Evolutionary conservation across 2,888 invertebrate species (phyloP).

Genomic region (Junonia oenone): DNA sequence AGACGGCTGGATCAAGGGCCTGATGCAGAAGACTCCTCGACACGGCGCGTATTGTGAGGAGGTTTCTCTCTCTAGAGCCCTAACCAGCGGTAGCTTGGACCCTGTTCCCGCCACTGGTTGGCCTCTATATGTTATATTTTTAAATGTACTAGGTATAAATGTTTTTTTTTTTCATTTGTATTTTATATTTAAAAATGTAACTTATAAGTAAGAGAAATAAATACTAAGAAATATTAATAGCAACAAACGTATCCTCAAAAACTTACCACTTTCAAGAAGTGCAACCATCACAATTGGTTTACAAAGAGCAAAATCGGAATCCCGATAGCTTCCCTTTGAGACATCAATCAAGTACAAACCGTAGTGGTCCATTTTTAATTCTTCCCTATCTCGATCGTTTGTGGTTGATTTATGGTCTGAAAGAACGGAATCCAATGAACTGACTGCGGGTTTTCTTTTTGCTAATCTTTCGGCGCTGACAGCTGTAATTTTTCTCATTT

Average conservation of each 20-base stretch:
- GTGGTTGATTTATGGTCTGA: constrained; percentile 17
- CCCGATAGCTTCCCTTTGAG: constrained; percentile 5
- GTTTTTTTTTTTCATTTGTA: neutral
- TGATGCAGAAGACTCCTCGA: too few species aligned
- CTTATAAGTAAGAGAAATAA: neutral
- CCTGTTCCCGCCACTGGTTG: too few species aligned
- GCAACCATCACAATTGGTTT: neutral
- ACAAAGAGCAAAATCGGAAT: neutral
- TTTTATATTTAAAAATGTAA: too few species aligned
- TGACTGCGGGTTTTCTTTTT: neutral
- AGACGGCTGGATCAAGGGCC: too few species aligned
- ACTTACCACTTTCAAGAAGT: neutral
- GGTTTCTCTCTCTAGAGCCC: too few species aligned
- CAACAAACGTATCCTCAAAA: neutral
- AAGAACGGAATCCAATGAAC: constrained; percentile 1
- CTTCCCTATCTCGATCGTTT: constrained; percentile 12
- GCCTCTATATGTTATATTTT: too few species aligned
- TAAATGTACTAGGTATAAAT: too few species aligned
- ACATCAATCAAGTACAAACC: constrained; percentile 14
- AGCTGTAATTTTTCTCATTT: neutral
- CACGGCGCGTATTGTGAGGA: too few species aligned
- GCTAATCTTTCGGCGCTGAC: neutral
- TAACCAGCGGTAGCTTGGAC: too few species aligned
- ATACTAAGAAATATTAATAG: too few species aligned
- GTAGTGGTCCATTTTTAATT: constrained; percentile 16